Evolutionary conservation across 2,888 invertebrate genomes (phyloP).

Genomic region (Troides helena): DNA sequence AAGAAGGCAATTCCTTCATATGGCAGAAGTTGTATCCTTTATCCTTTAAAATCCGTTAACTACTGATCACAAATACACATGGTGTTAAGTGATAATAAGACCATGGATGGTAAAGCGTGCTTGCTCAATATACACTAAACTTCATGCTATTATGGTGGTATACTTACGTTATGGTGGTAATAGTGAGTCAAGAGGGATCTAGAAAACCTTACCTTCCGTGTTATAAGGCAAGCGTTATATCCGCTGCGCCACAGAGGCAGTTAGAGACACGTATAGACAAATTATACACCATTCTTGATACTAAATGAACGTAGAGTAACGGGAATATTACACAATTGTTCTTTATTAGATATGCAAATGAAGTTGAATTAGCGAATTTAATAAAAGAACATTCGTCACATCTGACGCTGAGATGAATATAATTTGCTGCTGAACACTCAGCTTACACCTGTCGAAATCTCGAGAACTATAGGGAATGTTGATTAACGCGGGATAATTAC

Average conservation of each 20-base stretch:
- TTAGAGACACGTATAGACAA: not conserved
- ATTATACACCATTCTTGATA: not conserved
- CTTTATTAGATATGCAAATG: constrained; percentile 31
- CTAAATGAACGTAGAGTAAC: constrained; percentile 13
- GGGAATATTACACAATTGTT: constrained; percentile 16
- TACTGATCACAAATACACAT: too few species aligned
- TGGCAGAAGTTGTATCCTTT: too few species aligned
- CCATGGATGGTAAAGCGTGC: too few species aligned
- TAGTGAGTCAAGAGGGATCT: too few species aligned
- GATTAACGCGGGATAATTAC: not conserved
- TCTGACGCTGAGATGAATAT: constrained; percentile 21
- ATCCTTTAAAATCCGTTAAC: too few species aligned
- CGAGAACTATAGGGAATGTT: constrained; percentile 6
- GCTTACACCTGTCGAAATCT: constrained; percentile 17
- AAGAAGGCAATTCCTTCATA: too few species aligned
- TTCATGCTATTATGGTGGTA: too few species aligned
- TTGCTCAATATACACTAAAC: too few species aligned
- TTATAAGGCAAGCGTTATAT: not conserved
- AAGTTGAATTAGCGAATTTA: constrained; percentile 20
- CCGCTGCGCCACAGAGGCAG: not conserved
- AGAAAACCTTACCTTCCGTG: not conserved
- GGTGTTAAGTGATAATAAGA: too few species aligned
- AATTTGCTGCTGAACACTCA: constrained; percentile 15
- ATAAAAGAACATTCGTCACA: constrained; percentile 30
- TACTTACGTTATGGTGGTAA: too few species aligned